A percentile compares a stretch with the other conserved stretches of the same genome.
These are phyloP conservation scores for Blastobasis lacticolella DNA, from an alignment of 2,888 invertebrate genomes.

Conservation along the genomic window DNA sequence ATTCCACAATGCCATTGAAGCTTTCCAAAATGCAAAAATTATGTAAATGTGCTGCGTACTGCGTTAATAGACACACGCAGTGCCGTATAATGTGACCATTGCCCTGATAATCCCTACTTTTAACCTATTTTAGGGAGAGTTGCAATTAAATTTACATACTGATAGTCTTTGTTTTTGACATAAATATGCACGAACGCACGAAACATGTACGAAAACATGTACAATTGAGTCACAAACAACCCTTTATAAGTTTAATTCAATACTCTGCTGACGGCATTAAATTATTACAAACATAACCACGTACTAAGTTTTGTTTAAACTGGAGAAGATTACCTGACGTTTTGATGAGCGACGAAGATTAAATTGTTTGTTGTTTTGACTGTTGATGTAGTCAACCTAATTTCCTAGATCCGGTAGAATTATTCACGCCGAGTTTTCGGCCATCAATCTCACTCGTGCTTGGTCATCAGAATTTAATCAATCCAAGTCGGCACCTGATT, in stretches of 20 bases:
- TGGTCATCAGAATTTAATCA: conserved; percentile 55
- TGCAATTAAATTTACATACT: conserved; percentile 59
- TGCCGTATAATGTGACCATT: conserved; percentile 29
- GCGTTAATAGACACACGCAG: conserved; percentile 32
- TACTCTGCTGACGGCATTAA: no score
- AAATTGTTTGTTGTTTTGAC: neutral
- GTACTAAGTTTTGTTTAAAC: no score
- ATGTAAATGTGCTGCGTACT: conserved; percentile 51
- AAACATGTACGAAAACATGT: no score
- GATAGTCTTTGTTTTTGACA: conserved; percentile 19
- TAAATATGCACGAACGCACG: conserved; percentile 15
- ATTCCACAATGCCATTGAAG: conserved; percentile 19
- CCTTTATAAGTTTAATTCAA: no score
- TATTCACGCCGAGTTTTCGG: conserved; percentile 5
- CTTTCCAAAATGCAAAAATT: conserved; percentile 44
- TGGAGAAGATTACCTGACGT: no score
- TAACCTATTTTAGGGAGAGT: conserved; percentile 52
- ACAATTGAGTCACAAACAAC: no score
- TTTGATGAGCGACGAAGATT: neutral
- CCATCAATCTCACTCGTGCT: conserved; percentile 50
- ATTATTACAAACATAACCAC: no score
- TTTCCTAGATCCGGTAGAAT: neutral
- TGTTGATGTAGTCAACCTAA: neutral
- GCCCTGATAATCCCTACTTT: conserved; percentile 51
- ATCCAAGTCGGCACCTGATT: conserved; percentile 44